Percentiles rank a stretch among this genome's conserved stretches.
These are phyloP conservation scores for Parelbella ahira DNA, from an alignment of 2,888 invertebrate species.

Conservation along the genomic window DNA sequence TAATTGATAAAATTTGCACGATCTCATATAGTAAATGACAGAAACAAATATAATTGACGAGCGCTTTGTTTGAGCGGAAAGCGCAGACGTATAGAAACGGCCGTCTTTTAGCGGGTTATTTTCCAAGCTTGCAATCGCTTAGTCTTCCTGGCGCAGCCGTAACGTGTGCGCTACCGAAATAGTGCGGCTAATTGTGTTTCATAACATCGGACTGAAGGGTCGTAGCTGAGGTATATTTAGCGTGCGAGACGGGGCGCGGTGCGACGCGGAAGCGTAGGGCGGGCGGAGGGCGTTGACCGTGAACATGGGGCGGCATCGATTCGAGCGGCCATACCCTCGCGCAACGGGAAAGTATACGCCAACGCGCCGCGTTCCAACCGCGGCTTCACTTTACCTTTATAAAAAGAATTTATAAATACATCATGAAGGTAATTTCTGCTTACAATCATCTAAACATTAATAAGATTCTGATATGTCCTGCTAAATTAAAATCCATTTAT, in stretches of 20 bases:
- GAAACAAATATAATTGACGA: no score
- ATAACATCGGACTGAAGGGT: conserved; percentile 67
- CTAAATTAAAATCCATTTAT: no score
- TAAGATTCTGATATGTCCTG: no score
- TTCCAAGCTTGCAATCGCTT: conserved; percentile 35
- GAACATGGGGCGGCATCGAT: conserved; percentile 79
- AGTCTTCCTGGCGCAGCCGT: conserved; percentile 38
- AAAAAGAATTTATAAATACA: no score
- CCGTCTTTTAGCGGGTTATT: conserved; percentile 15
- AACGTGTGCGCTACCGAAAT: conserved; percentile 60
- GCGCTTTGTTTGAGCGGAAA: no score
- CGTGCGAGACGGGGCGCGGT: conserved; percentile 41
- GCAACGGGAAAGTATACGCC: conserved; percentile 63
- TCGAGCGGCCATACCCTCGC: conserved; percentile 75
- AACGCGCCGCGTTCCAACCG: conserved; percentile 20
- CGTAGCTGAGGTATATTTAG: conserved; percentile 68
- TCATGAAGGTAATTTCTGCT: no score
- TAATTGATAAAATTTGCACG: no score
- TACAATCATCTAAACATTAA: no score
- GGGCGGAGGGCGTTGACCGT: conserved; percentile 81
- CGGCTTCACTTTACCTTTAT: conserved; percentile 5
- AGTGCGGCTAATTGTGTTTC: conserved; percentile 73
- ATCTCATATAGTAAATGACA: no score
- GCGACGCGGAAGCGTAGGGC: conserved; percentile 78
- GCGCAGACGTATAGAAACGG: conserved; percentile 1